Conservation (phyloP, 1,140 invertebrate genomes). For the Notospermus geniculatus region DNA sequence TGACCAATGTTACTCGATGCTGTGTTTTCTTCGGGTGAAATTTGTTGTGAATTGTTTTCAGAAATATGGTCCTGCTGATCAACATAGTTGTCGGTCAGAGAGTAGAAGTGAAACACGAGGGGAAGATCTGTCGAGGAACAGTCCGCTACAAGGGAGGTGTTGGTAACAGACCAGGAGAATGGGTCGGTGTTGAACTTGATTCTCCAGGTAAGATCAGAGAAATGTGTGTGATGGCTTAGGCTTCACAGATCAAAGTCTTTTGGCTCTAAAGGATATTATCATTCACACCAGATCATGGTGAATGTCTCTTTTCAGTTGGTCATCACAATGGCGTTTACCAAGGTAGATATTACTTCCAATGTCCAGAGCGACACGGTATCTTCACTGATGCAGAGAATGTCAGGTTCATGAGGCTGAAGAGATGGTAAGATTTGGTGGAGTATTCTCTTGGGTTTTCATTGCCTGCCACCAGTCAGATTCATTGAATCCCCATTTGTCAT, state of each 20-base stretch:
- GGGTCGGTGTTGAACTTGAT: conserved; percentile 45
- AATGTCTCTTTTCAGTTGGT: conserved; percentile 35
- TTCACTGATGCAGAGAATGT: conserved; percentile 41
- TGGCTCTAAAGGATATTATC: too few relatives aligned
- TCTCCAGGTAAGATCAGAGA: conserved; percentile 25
- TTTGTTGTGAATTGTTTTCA: too few relatives aligned
- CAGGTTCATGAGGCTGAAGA: conserved; percentile 35
- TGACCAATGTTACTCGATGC: too few relatives aligned
- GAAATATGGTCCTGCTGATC: conserved; percentile 37
- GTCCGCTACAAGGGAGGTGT: conserved; percentile 43
- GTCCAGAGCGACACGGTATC: conserved; percentile 36
- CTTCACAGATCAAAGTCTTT: too few relatives aligned
- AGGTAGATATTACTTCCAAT: conserved; percentile 44
- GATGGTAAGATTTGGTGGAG: conserved; percentile 33
- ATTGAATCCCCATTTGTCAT: too few relatives aligned
- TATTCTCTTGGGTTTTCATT: too few relatives aligned
- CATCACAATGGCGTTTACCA: conserved; percentile 39
- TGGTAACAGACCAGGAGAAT: conserved; percentile 36
- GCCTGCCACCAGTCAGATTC: too few relatives aligned
- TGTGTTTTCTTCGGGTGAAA: too few relatives aligned
- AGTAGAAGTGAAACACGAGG: conserved; percentile 36
- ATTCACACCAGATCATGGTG: neutral
- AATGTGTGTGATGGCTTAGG: too few relatives aligned
- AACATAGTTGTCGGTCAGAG: conserved; percentile 41
- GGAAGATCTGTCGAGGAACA: conserved; percentile 33